Percentiles rank a stretch among this genome's conserved stretches.
Evolutionary conservation across 1,140 invertebrate genomes (phyloP).

Genomic region (Cherax destructor): DNA sequence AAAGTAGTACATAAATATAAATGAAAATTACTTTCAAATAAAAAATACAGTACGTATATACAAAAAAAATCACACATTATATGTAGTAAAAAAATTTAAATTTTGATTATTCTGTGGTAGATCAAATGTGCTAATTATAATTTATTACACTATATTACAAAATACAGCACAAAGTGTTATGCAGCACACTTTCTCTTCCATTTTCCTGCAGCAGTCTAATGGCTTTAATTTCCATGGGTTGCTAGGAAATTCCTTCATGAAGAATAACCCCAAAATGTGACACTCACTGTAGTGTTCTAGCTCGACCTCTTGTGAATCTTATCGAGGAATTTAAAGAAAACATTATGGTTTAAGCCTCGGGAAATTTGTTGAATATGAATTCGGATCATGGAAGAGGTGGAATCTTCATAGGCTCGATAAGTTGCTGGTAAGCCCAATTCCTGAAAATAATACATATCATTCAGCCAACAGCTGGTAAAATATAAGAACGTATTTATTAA

Average conservation of each 20-base stretch:
- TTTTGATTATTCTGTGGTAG: not conserved
- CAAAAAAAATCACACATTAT: too few species aligned
- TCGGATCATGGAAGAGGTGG: conserved; percentile 68
- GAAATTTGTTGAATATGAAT: conserved; percentile 89
- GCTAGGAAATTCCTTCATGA: not conserved
- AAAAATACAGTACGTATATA: too few species aligned
- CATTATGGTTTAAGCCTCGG: conserved; percentile 85
- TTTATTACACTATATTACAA: not conserved
- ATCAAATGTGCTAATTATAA: not conserved
- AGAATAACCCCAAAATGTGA: not conserved
- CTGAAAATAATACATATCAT: conserved; percentile 18
- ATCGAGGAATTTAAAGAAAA: conserved; percentile 88
- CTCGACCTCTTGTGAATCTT: conserved; percentile 82
- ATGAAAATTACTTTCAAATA: too few species aligned
- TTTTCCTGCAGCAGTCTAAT: not conserved
- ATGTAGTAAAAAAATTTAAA: not conserved
- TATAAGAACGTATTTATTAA: too few species aligned
- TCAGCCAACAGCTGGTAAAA: too few species aligned
- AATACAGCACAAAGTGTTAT: not conserved
- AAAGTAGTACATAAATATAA: too few species aligned
- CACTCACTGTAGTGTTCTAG: not conserved
- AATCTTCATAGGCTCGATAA: conserved; percentile 69
- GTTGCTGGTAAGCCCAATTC: conserved; percentile 68
- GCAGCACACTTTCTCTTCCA: not conserved
- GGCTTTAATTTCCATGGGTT: not conserved